These are phyloP conservation scores for Amniataba percoides DNA, from an alignment of 2,797 vertebrate species.

Conservation along the genomic window DNA sequence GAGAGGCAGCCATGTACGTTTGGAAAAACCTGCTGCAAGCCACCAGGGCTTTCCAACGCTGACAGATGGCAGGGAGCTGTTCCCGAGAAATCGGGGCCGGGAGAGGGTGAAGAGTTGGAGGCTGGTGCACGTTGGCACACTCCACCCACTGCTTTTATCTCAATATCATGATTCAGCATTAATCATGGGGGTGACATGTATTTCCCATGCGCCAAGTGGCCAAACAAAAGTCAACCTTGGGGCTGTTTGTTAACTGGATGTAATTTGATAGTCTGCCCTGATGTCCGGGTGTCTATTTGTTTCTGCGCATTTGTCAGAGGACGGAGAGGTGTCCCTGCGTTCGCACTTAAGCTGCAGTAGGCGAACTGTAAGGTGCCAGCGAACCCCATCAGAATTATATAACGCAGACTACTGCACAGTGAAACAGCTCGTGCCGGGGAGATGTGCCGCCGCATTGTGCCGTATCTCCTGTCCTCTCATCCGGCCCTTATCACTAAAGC, in stretches of 20 bases:
- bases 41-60: constrained; percentile 78
- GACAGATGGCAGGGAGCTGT: constrained; percentile 82
- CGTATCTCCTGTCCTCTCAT: constrained; percentile 79
- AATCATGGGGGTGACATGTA: constrained; percentile 58
- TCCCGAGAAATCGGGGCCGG: constrained; percentile 61
- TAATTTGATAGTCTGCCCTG: constrained; percentile 35
- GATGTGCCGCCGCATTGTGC: constrained; percentile 78
- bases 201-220: constrained; percentile 15
- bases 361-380: constrained; percentile 68
- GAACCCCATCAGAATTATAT: constrained; percentile 75
- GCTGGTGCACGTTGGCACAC: constrained; percentile 40
- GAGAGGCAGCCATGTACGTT: constrained; percentile 76
- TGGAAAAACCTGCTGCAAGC: constrained; percentile 74
- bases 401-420: constrained; percentile 76
- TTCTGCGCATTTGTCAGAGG: constrained; percentile 47
- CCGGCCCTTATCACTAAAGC: constrained; percentile 81
- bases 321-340: constrained; percentile 33
- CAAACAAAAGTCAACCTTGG: constrained; percentile 34
- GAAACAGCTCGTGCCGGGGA: constrained; percentile 74
- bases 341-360: constrained; percentile 60
- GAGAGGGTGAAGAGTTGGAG: constrained; percentile 52
- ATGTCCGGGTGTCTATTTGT: constrained; percentile 27
- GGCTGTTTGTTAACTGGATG: constrained; percentile 49
- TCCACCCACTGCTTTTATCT: constrained; percentile 47
- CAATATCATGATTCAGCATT: constrained; percentile 75